A percentile compares a stretch with the other conserved stretches of the same genome.
Evolutionary conservation across 2,888 invertebrate species (phyloP).

Genomic region (Cantharis rustica): DNA sequence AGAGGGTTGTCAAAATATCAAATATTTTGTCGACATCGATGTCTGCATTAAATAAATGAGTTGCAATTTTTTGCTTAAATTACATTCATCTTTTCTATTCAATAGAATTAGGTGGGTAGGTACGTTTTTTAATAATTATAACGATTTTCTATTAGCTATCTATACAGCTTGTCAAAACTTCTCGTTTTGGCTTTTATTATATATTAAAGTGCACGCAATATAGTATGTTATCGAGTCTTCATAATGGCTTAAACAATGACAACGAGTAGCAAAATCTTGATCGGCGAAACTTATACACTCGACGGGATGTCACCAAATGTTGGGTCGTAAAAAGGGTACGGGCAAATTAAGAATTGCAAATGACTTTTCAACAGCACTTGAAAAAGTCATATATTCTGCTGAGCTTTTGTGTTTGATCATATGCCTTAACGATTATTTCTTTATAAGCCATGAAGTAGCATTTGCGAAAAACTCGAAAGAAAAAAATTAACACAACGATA

Average conservation of each 20-base stretch:
- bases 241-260: not conserved
- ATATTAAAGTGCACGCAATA: not conserved
- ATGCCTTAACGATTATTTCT: constrained; percentile 17
- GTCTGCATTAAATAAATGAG: constrained; percentile 24
- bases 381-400: constrained; percentile 6
- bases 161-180: not conserved
- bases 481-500: not conserved
- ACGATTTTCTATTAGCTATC: not conserved
- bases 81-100: not conserved
- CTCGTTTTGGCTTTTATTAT: not conserved
- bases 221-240: not conserved
- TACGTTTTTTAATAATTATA: not conserved
- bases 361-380: constrained; percentile 26
- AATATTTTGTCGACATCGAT: constrained; percentile 22
- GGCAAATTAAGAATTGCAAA: constrained; percentile 28
- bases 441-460: not conserved
- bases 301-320: constrained; percentile 24
- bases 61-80: constrained; percentile 10
- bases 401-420: constrained; percentile 22
- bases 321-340: constrained; percentile 20
- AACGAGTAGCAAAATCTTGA: not conserved
- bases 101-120: not conserved
- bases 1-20: constrained; percentile 21
- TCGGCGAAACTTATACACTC: constrained; percentile 1
- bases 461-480: too few relatives aligned